Evolutionary conservation across 2,797 vertebrate species (phyloP).

Genomic region (Discoglossus pictus): DNA sequence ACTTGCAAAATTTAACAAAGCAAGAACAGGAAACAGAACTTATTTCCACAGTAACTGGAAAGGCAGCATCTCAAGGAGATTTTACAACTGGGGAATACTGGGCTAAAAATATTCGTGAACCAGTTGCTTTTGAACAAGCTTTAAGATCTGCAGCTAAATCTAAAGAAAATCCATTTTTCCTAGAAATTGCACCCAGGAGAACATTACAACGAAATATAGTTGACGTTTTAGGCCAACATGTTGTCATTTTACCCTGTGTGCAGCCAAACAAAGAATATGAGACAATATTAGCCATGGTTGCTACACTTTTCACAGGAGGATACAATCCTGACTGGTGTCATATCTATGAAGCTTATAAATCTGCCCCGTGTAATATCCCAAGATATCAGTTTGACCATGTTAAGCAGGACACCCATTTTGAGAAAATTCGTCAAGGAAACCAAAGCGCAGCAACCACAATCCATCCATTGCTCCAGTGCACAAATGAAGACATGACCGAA

Average conservation of each 20-base stretch:
- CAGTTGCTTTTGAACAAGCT: constrained; percentile 77
- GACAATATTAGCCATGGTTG: constrained; percentile 66
- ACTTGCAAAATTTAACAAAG: constrained; percentile 65
- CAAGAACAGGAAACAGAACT: constrained; percentile 69
- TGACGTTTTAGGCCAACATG: constrained; percentile 74
- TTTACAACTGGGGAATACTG: constrained; percentile 78
- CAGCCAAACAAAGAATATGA: constrained; percentile 72
- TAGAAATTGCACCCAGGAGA: constrained; percentile 81
- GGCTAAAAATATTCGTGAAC: constrained; percentile 77
- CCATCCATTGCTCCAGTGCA: constrained; percentile 63
- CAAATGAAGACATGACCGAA: constrained; percentile 57
- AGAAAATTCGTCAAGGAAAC: constrained; percentile 50
- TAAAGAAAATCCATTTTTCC: constrained; percentile 73
- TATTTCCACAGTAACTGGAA: constrained; percentile 81
- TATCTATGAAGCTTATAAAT: constrained; percentile 72
- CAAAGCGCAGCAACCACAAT: constrained; percentile 14
- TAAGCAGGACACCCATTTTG: constrained; percentile 68
- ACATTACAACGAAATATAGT: constrained; percentile 75
- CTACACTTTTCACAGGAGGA: constrained; percentile 78
- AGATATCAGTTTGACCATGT: constrained; percentile 78
- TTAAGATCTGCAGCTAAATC: constrained; percentile 63
- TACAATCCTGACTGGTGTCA: constrained; percentile 71
- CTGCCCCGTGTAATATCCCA: constrained; percentile 68
- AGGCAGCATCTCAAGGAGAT: constrained; percentile 62
- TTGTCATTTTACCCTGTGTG: constrained; percentile 69